Percentiles rank a stretch among this genome's conserved stretches.
These are phyloP conservation scores for Cheilosia vernalis DNA, from an alignment of 2,888 invertebrate genomes.

Conservation along the genomic window DNA sequence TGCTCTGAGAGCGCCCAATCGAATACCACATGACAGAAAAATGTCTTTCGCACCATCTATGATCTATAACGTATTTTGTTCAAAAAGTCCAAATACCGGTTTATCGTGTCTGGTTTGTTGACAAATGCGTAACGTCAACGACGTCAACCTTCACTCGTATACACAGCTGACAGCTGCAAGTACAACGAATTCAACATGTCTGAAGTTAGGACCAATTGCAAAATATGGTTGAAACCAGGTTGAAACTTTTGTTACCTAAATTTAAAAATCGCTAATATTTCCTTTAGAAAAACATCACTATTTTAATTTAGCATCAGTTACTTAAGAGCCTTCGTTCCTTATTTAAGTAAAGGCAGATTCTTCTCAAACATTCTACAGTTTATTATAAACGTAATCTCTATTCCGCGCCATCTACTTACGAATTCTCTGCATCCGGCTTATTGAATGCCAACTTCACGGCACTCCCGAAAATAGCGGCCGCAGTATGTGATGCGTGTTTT, in stretches of 20 bases:
- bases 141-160: slow-evolving; percentile 36
- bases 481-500: slow-evolving; percentile 73
- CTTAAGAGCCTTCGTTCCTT: background rate
- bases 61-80: background rate
- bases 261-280: slow-evolving; percentile 1
- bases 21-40: too few species aligned
- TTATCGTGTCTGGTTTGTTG: background rate
- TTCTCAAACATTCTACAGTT: background rate
- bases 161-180: slow-evolving; percentile 54
- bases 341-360: background rate
- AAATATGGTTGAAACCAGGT: slow-evolving; percentile 36
- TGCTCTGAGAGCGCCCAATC: too few species aligned
- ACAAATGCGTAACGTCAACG: slow-evolving; percentile 26
- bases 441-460: slow-evolving; percentile 51
- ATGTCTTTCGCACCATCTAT: too few species aligned
- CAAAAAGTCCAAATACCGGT: background rate
- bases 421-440: background rate
- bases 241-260: slow-evolving; percentile 32
- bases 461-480: slow-evolving; percentile 58
- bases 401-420: slow-evolving; percentile 41
- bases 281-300: background rate
- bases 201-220: slow-evolving; percentile 41
- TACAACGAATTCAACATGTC: slow-evolving; percentile 41
- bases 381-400: background rate
- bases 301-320: background rate